Evolutionary conservation across 2,888 invertebrate genomes (phyloP), one percentile per base, ranked within the genome.

Genomic region (Catocala sponsa): DNA sequence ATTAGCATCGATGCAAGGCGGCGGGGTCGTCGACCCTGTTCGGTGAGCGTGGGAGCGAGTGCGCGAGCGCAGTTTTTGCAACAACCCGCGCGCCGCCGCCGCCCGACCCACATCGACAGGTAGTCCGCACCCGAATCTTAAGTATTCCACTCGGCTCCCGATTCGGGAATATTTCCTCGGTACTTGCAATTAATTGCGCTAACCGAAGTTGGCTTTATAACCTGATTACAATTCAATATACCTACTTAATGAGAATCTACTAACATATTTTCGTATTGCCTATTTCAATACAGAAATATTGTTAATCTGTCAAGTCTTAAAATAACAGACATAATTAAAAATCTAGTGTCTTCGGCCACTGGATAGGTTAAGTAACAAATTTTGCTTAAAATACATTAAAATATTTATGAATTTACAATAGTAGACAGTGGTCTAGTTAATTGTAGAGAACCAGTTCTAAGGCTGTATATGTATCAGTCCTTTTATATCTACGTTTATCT

Each of bases 1-100:
- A 90, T 91, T 89, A 89, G 82, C 89, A 89, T 91, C 80, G 85
- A 85, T 89, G 91, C 91, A 90, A 79, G 77, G 74, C 81, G 84
- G 83, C 77, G 76, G 80, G 87, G 80, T 87, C 86, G 68, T 57
- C 66, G 90, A 86, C 90, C 90, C 80, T 76, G 82, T 85, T 85
- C 76, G 85, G 84, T 79, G 83, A 83, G 83, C 88, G 90, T 91
- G 91, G 91, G 91, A 91, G 88, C 87, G 82, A 38, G 57, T 71
- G 79, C 81, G 84, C 83, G 80, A 81, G 82, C 85, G 85, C 84
- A 79, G 76, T 90, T 91, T 91, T 91, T 91, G 91, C 91, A 87
- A 86, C 84, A 79, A 85, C 77, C 66, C 77, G 66, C 65, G 71
- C 68, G 70, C 56, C 67, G 72, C 49, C 55, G 25, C 25, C 25